Evolutionary conservation across 2,888 invertebrate genomes (phyloP).

Genomic region (Chloroclystis v-ata): DNA sequence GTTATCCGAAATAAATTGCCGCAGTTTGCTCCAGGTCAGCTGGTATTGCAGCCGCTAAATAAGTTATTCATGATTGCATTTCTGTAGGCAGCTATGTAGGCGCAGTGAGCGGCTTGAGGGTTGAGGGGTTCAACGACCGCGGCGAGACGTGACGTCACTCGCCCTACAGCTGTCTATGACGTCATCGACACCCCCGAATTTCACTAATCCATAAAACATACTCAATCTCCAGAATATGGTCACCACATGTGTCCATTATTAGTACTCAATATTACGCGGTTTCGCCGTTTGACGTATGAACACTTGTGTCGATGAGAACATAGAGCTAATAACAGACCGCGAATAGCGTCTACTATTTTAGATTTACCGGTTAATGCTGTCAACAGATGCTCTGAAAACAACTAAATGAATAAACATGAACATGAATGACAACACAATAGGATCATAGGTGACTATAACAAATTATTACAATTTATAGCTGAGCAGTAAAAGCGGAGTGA

Average conservation of each 20-base stretch:
- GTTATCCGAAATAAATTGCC: conserved; percentile 28
- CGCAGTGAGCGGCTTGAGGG: conserved; percentile 41
- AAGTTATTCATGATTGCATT: conserved; percentile 66
- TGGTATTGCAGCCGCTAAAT: conserved; percentile 48
- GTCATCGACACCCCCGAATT: conserved; percentile 51
- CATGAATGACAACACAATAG: conserved; percentile 25
- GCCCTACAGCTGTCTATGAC: conserved; percentile 75
- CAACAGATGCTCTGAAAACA: not conserved
- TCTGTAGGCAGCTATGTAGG: conserved; percentile 37
- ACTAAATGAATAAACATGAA: not conserved
- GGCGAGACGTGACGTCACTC: conserved; percentile 69
- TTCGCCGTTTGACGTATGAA: conserved; percentile 51
- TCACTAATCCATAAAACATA: conserved; percentile 53
- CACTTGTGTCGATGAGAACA: conserved; percentile 48
- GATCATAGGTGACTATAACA: conserved; percentile 23
- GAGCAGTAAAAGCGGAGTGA: conserved; percentile 31
- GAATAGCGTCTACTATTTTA: not conserved
- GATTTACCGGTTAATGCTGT: too few relatives aligned
- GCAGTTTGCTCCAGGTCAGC: conserved; percentile 70
- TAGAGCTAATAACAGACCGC: conserved; percentile 26
- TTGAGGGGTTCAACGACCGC: conserved; percentile 67
- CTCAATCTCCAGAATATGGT: conserved; percentile 58
- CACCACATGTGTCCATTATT: conserved; percentile 61
- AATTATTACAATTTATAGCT: conserved; percentile 27
- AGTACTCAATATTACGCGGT: conserved; percentile 59